Base-by-base conservation (phyloP, 2,797 vertebrate genomes). In the Spondyliosoma cantharus region DNA sequence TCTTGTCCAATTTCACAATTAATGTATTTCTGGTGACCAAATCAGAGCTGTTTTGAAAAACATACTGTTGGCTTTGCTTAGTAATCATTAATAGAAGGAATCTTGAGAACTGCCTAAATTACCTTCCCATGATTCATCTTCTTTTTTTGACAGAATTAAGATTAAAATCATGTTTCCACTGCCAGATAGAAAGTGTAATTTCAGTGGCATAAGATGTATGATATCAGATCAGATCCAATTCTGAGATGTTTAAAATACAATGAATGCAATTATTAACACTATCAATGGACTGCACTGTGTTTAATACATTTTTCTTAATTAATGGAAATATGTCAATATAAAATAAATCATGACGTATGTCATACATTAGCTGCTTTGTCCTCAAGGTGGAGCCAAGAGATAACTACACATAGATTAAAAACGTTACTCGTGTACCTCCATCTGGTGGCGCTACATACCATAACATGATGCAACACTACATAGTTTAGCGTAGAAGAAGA, bases 401-500 rank as follows among this genome's bases (percentile, higher is more conserved):
- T 1, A 58, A 15, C 4, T 24, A 1, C 17, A 17, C 49, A 11
- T 9, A 3, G 46, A 2, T 20, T 2, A 14, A 22, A n/a, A 3
- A 0, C 1, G 0, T 19, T 3, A 12, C 3, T 19, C 1, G 0
- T 13, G 17, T 24, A 0, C 6, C 14, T 64, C 87, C 91, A 24
- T 17, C 1, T 1, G 81, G 80, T 53, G 88, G 81, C 86, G 86
- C 81, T 82, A 14, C 27, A 7, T 0, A 2, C 0, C 16, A 3
- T 7, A 6, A 25, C 9, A 5, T 14, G 11, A 7, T 22, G 17
- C 16, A 27, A 32, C 2, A 12, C 57, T 12, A 17, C 62, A 14
- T 3, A 32, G 2, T 2, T 0, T 20, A 50, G 8, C 5, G 81
- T 24, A 83, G 90, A 93, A 93, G 88, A 81, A 87, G 73, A 61